phyloP scores from a whole-genome alignment of 2,888 invertebrate species.

The Chymomyza procnemis region DNA sequence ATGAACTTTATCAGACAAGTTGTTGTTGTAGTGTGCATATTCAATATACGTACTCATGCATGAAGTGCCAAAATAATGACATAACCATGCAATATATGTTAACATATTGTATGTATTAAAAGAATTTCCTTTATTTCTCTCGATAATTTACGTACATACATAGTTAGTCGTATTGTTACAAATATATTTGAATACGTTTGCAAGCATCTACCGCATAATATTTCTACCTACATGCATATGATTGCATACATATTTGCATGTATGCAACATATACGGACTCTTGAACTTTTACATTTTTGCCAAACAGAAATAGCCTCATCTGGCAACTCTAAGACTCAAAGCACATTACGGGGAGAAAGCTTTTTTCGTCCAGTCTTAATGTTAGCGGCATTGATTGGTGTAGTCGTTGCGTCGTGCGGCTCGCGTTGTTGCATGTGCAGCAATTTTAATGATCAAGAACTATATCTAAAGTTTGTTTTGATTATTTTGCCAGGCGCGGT shows the following conservation, averaged over 20 bases:
- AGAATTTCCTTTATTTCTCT: too few relatives aligned
- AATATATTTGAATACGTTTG: too few relatives aligned
- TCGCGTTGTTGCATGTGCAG: constrained; percentile 33
- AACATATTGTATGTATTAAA: too few relatives aligned
- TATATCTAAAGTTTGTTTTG: neutral
- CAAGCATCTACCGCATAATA: neutral
- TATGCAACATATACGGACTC: too few relatives aligned
- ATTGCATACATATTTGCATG: neutral
- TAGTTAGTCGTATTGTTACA: too few relatives aligned
- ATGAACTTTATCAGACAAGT: too few relatives aligned
- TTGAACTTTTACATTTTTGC: too few relatives aligned
- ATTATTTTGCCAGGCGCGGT: neutral
- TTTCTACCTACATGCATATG: neutral
- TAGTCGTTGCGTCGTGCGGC: constrained; percentile 17
- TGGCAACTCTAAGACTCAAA: neutral
- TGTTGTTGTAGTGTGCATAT: too few relatives aligned
- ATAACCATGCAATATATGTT: too few relatives aligned
- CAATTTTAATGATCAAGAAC: neutral
- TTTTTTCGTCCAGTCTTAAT: constrained; percentile 32
- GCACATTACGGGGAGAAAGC: constrained; percentile 14
- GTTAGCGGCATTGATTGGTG: constrained; percentile 39
- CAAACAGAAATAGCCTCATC: neutral
- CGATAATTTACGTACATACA: too few relatives aligned
- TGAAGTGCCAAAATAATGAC: too few relatives aligned
- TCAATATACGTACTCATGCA: too few relatives aligned